Evolutionary conservation across 2,888 invertebrate species (phyloP).

Genomic region (Eupithecia centaureata): DNA sequence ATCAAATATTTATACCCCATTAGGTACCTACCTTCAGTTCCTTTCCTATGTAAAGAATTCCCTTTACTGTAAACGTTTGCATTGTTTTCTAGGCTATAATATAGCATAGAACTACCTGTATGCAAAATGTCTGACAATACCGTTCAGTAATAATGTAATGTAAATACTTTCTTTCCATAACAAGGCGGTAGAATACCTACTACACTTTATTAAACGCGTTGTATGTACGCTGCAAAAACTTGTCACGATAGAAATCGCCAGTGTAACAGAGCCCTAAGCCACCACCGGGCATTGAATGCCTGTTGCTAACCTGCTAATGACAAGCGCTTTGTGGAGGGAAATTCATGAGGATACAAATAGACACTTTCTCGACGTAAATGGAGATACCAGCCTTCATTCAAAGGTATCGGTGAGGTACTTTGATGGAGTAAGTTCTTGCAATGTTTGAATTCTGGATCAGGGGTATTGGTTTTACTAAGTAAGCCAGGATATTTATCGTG

Average conservation of each 20-base stretch:
- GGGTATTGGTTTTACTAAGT: not conserved
- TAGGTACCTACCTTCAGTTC: too few species aligned
- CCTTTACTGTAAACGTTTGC: too few species aligned
- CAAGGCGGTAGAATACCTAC: too few species aligned
- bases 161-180: too few species aligned
- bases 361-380: constrained; percentile 25
- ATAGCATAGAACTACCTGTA: too few species aligned
- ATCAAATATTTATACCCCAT: too few species aligned
- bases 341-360: constrained; percentile 25
- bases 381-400: constrained; percentile 16
- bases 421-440: not conserved
- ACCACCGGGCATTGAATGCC: constrained; percentile 27
- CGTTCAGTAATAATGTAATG: too few species aligned
- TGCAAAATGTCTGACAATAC: too few species aligned
- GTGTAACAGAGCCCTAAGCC: not conserved
- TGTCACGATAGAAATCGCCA: not conserved
- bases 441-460: not conserved
- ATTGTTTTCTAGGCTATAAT: too few species aligned
- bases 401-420: not conserved
- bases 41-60: too few species aligned
- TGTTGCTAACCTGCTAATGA: constrained; percentile 23
- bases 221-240: too few species aligned
- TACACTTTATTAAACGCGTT: too few species aligned
- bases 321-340: constrained; percentile 20
- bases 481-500: not conserved